A percentile compares a stretch with the other conserved stretches of the same genome.
Evolutionary conservation across 2,113 vertebrate species (phyloP).

Genomic region (Nerophis ophidion): DNA sequence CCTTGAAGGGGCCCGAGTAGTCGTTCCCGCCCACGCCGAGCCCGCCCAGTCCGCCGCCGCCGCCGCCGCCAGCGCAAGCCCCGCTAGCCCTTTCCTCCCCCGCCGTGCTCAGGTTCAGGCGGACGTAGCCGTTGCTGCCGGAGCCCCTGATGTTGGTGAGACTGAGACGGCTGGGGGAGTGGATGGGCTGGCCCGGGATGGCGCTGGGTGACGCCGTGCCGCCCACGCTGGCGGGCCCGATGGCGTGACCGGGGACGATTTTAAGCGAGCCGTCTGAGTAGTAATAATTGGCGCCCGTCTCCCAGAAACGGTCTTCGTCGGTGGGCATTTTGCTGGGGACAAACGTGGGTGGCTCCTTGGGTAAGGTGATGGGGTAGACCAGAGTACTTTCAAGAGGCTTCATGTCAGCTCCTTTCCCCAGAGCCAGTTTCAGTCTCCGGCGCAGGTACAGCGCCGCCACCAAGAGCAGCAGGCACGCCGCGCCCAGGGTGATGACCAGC

Average conservation of each 20-base stretch:
- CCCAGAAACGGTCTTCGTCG: conserved; percentile 89
- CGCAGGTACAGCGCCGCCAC: conserved; percentile 82
- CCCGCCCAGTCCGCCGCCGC: conserved; percentile 57
- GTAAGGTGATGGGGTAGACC: conserved; percentile 89
- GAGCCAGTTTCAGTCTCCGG: conserved; percentile 79
- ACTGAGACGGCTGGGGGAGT: conserved; percentile 86
- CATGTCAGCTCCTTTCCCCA: conserved; percentile 80
- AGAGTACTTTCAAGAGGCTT: conserved; percentile 87
- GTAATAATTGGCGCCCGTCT: conserved; percentile 87
- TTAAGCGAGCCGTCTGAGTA: conserved; percentile 93
- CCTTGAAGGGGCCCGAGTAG: conserved; percentile 75
- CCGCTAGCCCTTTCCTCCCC: conserved; percentile 80
- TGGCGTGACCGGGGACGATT: conserved; percentile 90
- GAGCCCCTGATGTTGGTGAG: conserved; percentile 87
- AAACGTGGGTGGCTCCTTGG: conserved; percentile 86
- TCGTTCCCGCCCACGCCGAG: conserved; percentile 67
- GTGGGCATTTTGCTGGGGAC: conserved; percentile 80
- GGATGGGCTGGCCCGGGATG: conserved; percentile 91
- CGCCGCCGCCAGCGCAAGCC: conserved; percentile 76
- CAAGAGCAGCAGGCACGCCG: conserved; percentile 80
- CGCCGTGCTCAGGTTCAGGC: conserved; percentile 82
- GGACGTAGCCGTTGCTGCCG: conserved; percentile 90
- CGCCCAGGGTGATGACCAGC: conserved; percentile 83
- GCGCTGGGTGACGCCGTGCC: conserved; percentile 75
- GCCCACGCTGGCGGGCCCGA: conserved; percentile 75